Base-by-base conservation (phyloP, 2,797 vertebrate genomes). In the Chrysocyon brachyurus region DNA sequence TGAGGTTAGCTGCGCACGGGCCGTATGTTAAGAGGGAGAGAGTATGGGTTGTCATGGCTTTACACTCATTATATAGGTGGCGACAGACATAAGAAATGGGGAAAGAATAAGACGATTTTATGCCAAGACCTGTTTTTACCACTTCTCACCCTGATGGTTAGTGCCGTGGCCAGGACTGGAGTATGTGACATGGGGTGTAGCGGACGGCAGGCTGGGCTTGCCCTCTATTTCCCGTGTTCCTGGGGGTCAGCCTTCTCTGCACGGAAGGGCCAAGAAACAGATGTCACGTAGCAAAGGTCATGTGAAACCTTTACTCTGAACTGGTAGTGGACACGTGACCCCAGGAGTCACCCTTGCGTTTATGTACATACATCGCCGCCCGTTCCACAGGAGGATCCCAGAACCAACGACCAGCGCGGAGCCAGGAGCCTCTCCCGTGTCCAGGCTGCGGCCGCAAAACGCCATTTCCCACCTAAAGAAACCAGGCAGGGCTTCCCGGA, bases 1-100 rank as follows among this genome's bases (percentile, higher is more conserved):
- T 8, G 40, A 46, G 40, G 40, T 6, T 46, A 46, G 40, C 40
- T 46, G 40, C 40, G 40, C 40, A 7, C 1, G 1, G 7, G 40
- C 40, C 40, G 40, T 46, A 6, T 14, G 61, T 63, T 9, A 21
- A 26, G 70, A 12, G n/a, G n/a, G n/a, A 36, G 52, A 36, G 14
- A 3, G 66, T 3, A 1, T 0, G 9, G 52, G 3, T 0, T 19
- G 70, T 3, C n/a, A 17, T n/a, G 6, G 64, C 64, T 10, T 12
- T 4, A 26, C 11, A 0, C 15, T 31, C 31, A 36, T 9, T 4
- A 0, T 31, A 24, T 4, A 40, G 36, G 21, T 21, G 1, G 12
- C 26, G 83, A 31, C 26, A 2, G 11, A 36, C 8, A 0, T 75
- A 31, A 59, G 3, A 21, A 56, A 56, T 2, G 12, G 17, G 56